Evolutionary conservation across 2,113 vertebrate genomes (phyloP), one percentile per base, ranked within the genome.

Genomic region (human (Homo sapiens)): DNA sequence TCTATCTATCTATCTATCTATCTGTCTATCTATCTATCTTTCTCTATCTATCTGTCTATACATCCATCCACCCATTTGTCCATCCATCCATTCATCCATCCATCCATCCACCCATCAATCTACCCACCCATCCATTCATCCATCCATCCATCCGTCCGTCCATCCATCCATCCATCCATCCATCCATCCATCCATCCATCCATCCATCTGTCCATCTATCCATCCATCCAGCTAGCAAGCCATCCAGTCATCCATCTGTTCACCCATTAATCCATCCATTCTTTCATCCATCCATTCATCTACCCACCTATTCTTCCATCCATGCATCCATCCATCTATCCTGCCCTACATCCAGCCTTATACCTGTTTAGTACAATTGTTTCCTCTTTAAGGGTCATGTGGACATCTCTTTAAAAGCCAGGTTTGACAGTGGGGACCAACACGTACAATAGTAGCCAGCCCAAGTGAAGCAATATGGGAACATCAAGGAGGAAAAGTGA

Each of bases 81-180:
- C 4, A 22, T 23, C 25, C 32, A 18, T 59, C 30, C 3, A 8
- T n/a, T 18, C 8, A 6, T 22, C 27, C 27, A 23, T 16, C 52
- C 27, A 32, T 50, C 25, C 20, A 30, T 27, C 4, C 23, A 9
- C 4, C 23, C 52, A 25, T 45, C 52, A 4, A 35, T 83, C 35
- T 3, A 7, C 35, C 27, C 17, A 6, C 14, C 38, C 27, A 23
- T 45, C 73, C 14, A 27, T 57, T 2, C 25, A 6, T 5, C 2
- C 22, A 4, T 38, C 10, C 23, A 2, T 50, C 22, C 32, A 2
- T 35, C 1, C n/a, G 6, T 14, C 1, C 11, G 9, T 23, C 4
- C 30, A 16, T 35, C 61, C 61, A 25, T 32, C 61, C 12, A 13
- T 66, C 61, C 61, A 61, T 61, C 23, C 12, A 8, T 66, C 27